Percentiles rank a stretch among this genome's conserved stretches.
Evolutionary conservation across 1,140 invertebrate species (phyloP).

Genomic region (Polypedilum pembai): DNA sequence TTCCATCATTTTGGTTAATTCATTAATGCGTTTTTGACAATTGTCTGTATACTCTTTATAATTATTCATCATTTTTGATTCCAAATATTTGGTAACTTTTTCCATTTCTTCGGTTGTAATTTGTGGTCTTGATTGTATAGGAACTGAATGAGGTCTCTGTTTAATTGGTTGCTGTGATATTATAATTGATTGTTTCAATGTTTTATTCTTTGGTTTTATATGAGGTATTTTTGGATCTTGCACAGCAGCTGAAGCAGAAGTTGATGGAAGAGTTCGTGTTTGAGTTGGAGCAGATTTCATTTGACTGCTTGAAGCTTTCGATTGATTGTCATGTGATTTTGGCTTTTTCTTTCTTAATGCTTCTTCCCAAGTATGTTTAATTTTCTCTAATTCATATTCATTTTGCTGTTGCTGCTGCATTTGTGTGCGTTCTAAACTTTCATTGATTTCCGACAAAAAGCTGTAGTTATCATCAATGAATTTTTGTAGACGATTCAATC

Average conservation of each 20-base stretch:
- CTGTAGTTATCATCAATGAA: conserved; percentile 40
- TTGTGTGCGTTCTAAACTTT: conserved; percentile 31
- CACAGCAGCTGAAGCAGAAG: neutral
- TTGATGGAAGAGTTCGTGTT: neutral
- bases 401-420: neutral
- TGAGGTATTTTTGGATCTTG: neutral
- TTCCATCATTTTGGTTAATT: conserved; percentile 38
- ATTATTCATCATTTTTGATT: conserved; percentile 30
- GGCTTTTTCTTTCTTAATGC: neutral
- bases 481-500: conserved; percentile 35
- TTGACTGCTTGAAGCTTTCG: neutral
- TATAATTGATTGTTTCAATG: neutral
- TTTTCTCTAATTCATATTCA: neutral
- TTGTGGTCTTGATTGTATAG: neutral
- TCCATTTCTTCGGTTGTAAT: neutral
- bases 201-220: neutral
- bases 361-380: neutral
- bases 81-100: conserved; percentile 1
- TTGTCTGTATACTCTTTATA: conserved; percentile 39
- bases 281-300: neutral
- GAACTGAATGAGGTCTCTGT: neutral
- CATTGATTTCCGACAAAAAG: conserved; percentile 39
- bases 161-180: neutral
- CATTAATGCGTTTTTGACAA: conserved; percentile 39
- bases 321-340: neutral